Conservation (phyloP, 2,113 vertebrate genomes). For the Coreoperca whiteheadi region DNA sequence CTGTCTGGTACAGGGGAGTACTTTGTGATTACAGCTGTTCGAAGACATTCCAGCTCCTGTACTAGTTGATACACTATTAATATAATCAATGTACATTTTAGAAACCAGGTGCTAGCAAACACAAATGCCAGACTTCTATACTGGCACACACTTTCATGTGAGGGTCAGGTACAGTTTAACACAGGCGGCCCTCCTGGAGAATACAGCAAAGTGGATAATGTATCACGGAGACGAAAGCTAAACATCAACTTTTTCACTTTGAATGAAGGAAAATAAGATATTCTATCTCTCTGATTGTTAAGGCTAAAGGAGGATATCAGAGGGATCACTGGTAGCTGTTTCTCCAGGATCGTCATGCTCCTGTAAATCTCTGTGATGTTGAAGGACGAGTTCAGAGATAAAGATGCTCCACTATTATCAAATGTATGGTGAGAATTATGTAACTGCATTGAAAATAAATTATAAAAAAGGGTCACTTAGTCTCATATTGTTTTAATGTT, state of each 20-base stretch:
- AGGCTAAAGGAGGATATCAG: not conserved
- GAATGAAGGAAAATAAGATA: not conserved
- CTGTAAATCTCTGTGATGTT: not conserved
- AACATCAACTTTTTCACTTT: not conserved
- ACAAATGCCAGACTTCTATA: slow-evolving; percentile 18
- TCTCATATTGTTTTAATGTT: not conserved
- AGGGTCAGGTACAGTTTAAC: slow-evolving; percentile 17
- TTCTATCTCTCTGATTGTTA: not conserved
- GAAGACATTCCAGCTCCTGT: not conserved
- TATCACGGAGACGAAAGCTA: not conserved
- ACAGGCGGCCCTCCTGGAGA: not conserved
- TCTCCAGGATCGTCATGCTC: not conserved
- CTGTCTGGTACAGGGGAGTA: not conserved
- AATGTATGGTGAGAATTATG: not conserved
- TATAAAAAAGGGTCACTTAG: not conserved
- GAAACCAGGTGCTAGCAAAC: slow-evolving; percentile 13
- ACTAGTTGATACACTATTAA: not conserved
- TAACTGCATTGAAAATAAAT: not conserved
- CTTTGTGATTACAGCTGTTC: slow-evolving; percentile 15
- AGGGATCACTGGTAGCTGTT: no score
- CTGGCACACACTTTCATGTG: not conserved
- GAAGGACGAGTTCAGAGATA: not conserved
- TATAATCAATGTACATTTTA: slow-evolving; percentile 27
- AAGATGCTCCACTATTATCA: not conserved
- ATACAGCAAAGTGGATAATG: not conserved